phyloP scores from a whole-genome alignment of 2,797 vertebrate species.

The Poecilia picta region DNA sequence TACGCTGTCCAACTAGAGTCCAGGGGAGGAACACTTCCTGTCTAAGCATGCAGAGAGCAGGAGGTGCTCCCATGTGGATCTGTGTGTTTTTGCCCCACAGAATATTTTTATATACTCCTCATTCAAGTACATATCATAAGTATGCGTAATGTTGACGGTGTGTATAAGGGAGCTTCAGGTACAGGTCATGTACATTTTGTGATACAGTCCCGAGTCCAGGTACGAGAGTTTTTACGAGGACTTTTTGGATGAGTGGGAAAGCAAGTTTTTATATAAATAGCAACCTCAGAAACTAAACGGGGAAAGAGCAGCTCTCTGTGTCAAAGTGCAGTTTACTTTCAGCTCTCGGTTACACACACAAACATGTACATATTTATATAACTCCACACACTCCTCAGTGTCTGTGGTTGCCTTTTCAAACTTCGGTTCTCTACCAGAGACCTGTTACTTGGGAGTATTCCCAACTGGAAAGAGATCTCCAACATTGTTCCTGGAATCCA shows the following conservation, averaged over 20 bases:
- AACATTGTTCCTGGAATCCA: not conserved
- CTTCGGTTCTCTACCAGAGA: not conserved
- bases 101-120: slow-evolving; percentile 1
- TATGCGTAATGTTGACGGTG: not conserved
- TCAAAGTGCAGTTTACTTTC: not conserved
- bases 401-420: not conserved
- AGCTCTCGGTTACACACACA: not conserved
- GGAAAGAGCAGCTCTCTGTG: slow-evolving; percentile 9
- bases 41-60: slow-evolving; percentile 24
- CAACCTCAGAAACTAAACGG: slow-evolving; percentile 4
- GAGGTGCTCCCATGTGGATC: slow-evolving; percentile 37
- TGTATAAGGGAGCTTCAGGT: slow-evolving; percentile 2
- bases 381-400: not conserved
- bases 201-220: slow-evolving; percentile 32
- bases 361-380: not conserved
- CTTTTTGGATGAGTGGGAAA: slow-evolving; percentile 24
- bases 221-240: slow-evolving; percentile 38
- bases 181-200: slow-evolving; percentile 36
- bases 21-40: slow-evolving; percentile 73
- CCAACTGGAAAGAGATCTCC: not conserved
- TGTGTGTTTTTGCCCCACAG: slow-evolving; percentile 24
- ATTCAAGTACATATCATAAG: not conserved
- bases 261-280: slow-evolving; percentile 29
- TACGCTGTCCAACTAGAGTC: slow-evolving; percentile 51
- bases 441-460: not conserved